phyloP scores from a whole-genome alignment of 2,888 invertebrate genomes.

The Lasioglossum leucozonium region DNA sequence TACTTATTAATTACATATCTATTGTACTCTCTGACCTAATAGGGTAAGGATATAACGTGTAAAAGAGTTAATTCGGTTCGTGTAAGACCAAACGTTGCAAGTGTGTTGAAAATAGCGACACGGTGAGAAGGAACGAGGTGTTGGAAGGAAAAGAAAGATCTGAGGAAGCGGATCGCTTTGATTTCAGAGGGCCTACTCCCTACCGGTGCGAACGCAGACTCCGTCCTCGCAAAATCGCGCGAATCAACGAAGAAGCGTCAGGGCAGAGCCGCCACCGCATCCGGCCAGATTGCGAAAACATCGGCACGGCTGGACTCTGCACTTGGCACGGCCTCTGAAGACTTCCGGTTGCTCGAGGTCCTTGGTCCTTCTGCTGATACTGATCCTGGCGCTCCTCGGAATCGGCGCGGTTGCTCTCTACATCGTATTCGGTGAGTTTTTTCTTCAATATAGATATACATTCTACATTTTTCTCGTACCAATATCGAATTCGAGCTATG shows the following conservation, averaged over 20 bases:
- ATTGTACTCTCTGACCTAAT: no score
- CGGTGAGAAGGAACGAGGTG: background rate
- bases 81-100: no score
- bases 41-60: no score
- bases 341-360: slow-evolving; percentile 79
- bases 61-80: no score
- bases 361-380: slow-evolving; percentile 76
- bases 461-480: background rate
- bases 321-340: slow-evolving; percentile 78
- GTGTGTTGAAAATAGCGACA: no score
- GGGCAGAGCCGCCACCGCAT: slow-evolving; percentile 82
- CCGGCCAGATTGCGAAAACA: slow-evolving; percentile 81
- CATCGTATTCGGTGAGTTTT: slow-evolving; percentile 80
- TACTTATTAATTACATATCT: no score
- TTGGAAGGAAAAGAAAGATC: background rate
- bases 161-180: background rate
- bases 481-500: background rate
- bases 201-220: slow-evolving; percentile 79
- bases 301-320: slow-evolving; percentile 82
- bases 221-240: slow-evolving; percentile 81
- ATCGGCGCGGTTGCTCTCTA: slow-evolving; percentile 81
- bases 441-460: background rate
- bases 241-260: slow-evolving; percentile 80
- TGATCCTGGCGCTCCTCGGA: slow-evolving; percentile 78
- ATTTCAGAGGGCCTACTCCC: slow-evolving; percentile 82